phyloP scores from a whole-genome alignment of 2,888 invertebrate species.

The Nomada fabriciana region DNA sequence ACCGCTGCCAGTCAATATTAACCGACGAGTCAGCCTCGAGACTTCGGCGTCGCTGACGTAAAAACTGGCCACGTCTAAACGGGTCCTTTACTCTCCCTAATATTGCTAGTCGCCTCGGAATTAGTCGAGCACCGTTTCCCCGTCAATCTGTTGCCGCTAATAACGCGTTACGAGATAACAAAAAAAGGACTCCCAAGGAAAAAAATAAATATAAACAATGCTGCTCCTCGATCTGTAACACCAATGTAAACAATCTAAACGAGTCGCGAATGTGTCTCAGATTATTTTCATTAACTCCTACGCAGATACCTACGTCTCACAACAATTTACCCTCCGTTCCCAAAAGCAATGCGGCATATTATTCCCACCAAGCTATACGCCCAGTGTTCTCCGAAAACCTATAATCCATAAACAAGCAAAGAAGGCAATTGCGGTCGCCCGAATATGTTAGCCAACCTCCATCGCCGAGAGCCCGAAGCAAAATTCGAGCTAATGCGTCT shows the following conservation, averaged over 20 bases:
- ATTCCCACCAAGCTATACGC: too few species aligned
- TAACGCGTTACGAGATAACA: not conserved
- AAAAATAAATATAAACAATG: too few species aligned
- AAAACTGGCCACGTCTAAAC: conserved; percentile 53
- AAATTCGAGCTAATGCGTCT: not conserved
- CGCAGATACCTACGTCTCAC: too few species aligned
- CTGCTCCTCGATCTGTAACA: too few species aligned
- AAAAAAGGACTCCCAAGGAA: not conserved
- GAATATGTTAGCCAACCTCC: not conserved
- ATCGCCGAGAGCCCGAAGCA: too few species aligned
- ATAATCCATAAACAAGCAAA: too few species aligned
- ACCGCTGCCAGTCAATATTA: conserved; percentile 82
- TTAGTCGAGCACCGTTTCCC: not conserved
- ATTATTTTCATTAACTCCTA: too few species aligned
- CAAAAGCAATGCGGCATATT: too few species aligned
- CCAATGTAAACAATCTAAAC: too few species aligned
- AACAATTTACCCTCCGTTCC: too few species aligned
- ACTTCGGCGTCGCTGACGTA: conserved; percentile 62
- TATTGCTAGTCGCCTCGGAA: not conserved
- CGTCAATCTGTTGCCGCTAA: not conserved
- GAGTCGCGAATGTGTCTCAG: too few species aligned
- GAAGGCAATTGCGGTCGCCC: not conserved
- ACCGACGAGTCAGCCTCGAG: conserved; percentile 73
- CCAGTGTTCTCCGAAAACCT: too few species aligned
- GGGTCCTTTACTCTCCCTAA: conserved; percentile 11